phyloP scores from a whole-genome alignment of 1,140 invertebrate genomes.

The Drosophila orosa region DNA sequence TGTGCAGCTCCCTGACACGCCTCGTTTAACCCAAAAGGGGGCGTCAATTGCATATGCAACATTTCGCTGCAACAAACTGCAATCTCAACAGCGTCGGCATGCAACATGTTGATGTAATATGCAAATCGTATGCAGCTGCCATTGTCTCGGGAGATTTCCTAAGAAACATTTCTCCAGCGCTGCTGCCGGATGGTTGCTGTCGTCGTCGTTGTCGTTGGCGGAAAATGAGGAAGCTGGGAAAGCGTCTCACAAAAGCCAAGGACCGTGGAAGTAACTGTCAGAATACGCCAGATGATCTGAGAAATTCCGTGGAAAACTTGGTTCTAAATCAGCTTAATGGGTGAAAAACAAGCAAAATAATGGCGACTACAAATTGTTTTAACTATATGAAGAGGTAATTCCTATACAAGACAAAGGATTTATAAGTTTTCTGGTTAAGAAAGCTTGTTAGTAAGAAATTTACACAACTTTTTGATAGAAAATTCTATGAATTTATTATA shows the following conservation, averaged over 20 bases:
- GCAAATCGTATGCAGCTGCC: slow-evolving; percentile 66
- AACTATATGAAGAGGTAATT: background rate
- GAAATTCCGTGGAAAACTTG: slow-evolving; percentile 23
- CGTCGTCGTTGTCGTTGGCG: slow-evolving; percentile 9
- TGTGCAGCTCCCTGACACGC: slow-evolving; percentile 46
- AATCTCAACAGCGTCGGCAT: slow-evolving; percentile 56
- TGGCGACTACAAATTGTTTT: slow-evolving; percentile 13
- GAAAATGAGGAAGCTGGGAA: slow-evolving; percentile 44
- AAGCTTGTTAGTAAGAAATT: background rate
- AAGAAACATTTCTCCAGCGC: slow-evolving; percentile 52
- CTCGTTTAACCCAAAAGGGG: slow-evolving; percentile 57
- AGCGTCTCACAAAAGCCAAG: slow-evolving; percentile 10
- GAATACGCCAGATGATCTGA: slow-evolving; percentile 6
- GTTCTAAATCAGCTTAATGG: slow-evolving; percentile 20
- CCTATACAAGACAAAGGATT: background rate
- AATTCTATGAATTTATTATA: background rate
- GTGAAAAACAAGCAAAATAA: slow-evolving; percentile 11
- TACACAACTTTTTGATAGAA: background rate
- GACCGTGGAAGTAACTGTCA: slow-evolving; percentile 28
- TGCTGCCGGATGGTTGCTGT: slow-evolving; percentile 25
- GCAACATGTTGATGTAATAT: slow-evolving; percentile 80
- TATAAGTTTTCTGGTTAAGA: background rate
- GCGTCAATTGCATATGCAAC: slow-evolving; percentile 70
- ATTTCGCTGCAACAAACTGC: slow-evolving; percentile 59
- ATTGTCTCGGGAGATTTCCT: slow-evolving; percentile 65